Evolutionary conservation across 2,113 vertebrate genomes (phyloP), one percentile per base, ranked within the genome.

Genomic region (Salvelinus alpinus): DNA sequence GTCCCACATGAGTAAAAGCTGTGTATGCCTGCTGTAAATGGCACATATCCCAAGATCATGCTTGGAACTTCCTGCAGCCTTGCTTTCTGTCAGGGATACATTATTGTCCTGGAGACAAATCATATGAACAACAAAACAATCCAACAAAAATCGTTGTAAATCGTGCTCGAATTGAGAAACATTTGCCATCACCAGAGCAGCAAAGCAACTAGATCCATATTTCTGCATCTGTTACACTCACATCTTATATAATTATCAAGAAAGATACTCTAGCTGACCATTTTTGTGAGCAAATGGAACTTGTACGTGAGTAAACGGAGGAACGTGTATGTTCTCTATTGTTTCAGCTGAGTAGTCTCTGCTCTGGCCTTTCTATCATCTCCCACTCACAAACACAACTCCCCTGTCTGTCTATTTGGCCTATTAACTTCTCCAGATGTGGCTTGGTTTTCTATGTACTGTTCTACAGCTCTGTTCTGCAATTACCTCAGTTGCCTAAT

Each of bases 31-130:
- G 38, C 9, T 44, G 85, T 91, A 89, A 88, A 90, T 92, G 94
- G 91, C 93, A 93, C 88, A 86, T 88, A 83, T 91, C 90, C 88
- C 90, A 90, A 93, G 94, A 90, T 92, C 86, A 90, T 87, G 85
- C 86, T 86, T 88, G 88, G 9, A 22, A 12, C 85, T 84, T 84
- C 78, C 79, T 71, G 76, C 80, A 74, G 89, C 81, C 84, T 44
- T 11, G 38, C 9, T 44, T 44, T 44, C 34, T 84, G 83, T 90
- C 89, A 73, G 84, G 86, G 86, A 90, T 88, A 81, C 74, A 78
- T 79, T 87, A 80, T 89, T 90, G 85, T 85, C 88, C 79, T 16
- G 51, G 77, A 92, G 89, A 85, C 84, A 90, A 92, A 93, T 89
- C 85, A 82, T 85, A 83, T 84, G 82, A 11, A 80, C 84, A 86